These are phyloP conservation scores for Ylistrum balloti DNA, from an alignment of 1,140 invertebrate genomes.

Conservation along the genomic window DNA sequence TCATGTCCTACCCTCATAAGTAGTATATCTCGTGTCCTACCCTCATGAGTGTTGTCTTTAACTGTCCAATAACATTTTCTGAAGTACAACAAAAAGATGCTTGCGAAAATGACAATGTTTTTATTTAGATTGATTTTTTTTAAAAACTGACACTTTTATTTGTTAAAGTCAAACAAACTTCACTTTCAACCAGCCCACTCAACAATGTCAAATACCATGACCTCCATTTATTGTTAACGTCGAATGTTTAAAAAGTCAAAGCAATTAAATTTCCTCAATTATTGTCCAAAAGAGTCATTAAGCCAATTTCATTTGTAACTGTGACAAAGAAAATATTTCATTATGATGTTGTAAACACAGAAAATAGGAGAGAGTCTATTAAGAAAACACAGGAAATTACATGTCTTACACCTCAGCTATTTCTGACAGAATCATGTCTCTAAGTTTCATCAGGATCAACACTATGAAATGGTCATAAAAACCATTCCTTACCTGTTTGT, in stretches of 20 bases:
- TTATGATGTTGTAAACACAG: neutral
- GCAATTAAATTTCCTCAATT: neutral
- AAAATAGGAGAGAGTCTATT: neutral
- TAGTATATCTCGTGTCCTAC: too few relatives aligned
- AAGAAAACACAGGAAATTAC: constrained; percentile 39
- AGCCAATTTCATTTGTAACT: constrained; percentile 15
- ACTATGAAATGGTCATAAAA: neutral
- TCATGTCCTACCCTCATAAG: too few relatives aligned
- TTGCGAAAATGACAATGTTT: too few relatives aligned
- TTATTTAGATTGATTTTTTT: too few relatives aligned
- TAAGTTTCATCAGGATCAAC: neutral
- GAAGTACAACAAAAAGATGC: too few relatives aligned
- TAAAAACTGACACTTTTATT: too few relatives aligned
- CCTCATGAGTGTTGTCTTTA: too few relatives aligned
- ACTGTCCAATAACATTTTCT: too few relatives aligned
- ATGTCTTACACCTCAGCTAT: neutral
- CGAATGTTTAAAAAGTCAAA: neutral
- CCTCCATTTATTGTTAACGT: neutral
- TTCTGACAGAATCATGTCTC: neutral
- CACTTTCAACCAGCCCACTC: neutral
- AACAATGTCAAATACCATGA: constrained; percentile 1
- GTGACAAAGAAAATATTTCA: constrained; percentile 1
- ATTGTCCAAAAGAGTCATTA: neutral
- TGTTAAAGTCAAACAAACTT: neutral
- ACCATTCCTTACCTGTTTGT: neutral